A percentile compares a stretch with the other conserved stretches of the same genome.
phyloP scores from a whole-genome alignment of 1,140 invertebrate genomes.

The Drosophila virilis region DNA sequence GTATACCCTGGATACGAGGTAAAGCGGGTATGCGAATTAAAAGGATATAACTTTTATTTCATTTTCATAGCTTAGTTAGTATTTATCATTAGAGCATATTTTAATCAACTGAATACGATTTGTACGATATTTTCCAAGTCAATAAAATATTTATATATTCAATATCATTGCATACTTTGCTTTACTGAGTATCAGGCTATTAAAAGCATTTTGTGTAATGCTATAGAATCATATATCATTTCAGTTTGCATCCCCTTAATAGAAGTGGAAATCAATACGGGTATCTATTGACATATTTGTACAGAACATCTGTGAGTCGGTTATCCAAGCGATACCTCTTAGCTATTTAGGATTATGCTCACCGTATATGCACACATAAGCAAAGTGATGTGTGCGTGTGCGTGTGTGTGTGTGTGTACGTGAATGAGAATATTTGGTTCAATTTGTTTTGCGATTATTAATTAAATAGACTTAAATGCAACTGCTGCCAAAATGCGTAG shows the following conservation, averaged over 20 bases:
- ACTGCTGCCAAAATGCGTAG: constrained; percentile 46
- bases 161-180: too few species aligned
- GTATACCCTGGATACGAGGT: constrained; percentile 10
- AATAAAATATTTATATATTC: too few species aligned
- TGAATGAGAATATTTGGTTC: constrained; percentile 36
- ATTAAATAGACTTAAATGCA: constrained; percentile 70
- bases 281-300: neutral
- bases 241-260: too few species aligned
- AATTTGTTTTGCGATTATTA: constrained; percentile 63
- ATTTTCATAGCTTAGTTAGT: neutral
- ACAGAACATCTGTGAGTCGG: neutral
- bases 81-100: too few species aligned
- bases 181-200: too few species aligned
- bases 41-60: too few species aligned
- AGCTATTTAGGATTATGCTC: constrained; percentile 53
- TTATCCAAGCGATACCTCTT: neutral
- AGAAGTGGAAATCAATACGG: neutral
- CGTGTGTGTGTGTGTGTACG: constrained; percentile 5
- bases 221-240: too few species aligned
- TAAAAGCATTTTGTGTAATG: too few species aligned
- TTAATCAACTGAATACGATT: too few species aligned
- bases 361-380: neutral
- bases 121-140: too few species aligned
- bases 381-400: neutral
- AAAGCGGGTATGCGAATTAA: neutral